Evolutionary conservation across 2,113 vertebrate genomes (phyloP).

Genomic region (Arvicanthis niloticus): DNA sequence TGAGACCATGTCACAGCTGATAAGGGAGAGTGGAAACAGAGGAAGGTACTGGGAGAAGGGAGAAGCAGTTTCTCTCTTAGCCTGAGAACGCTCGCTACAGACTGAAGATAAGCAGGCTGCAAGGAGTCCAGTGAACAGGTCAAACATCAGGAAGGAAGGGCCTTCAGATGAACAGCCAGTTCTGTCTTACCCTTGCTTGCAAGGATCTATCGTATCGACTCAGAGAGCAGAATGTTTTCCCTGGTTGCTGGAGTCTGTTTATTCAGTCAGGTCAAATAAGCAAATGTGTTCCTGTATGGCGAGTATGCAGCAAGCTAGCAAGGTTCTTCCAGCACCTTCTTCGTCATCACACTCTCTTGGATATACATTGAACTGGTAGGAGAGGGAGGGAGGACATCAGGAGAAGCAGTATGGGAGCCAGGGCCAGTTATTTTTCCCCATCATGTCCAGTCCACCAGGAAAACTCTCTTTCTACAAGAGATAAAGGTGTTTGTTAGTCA

Average conservation of each 20-base stretch:
- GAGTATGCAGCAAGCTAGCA: background rate
- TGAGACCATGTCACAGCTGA: conserved; percentile 52
- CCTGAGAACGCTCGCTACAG: background rate
- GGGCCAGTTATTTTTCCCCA: background rate
- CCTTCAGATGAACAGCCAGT: conserved; percentile 31
- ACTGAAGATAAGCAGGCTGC: conserved; percentile 60
- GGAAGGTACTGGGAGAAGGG: conserved; percentile 37
- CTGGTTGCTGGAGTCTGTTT: conserved; percentile 58
- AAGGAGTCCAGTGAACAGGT: conserved; percentile 61
- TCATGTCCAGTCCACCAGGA: conserved; percentile 63
- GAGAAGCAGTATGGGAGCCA: background rate
- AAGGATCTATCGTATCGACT: conserved; percentile 75
- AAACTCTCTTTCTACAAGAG: conserved; percentile 64
- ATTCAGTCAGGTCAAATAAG: conserved; percentile 39
- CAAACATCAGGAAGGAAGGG: conserved; percentile 72
- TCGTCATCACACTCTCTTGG: background rate
- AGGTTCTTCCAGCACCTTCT: background rate
- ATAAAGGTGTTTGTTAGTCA: conserved; percentile 70
- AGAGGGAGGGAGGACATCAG: background rate
- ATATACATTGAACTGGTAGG: background rate
- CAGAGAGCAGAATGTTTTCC: conserved; percentile 64
- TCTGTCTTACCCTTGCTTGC: conserved; percentile 63
- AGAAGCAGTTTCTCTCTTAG: conserved; percentile 35
- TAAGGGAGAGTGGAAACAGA: conserved; percentile 42
- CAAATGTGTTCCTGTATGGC: background rate